These are phyloP conservation scores for Acanthosepion esculentum DNA, from an alignment of 2,888 invertebrate genomes.

Conservation along the genomic window DNA sequence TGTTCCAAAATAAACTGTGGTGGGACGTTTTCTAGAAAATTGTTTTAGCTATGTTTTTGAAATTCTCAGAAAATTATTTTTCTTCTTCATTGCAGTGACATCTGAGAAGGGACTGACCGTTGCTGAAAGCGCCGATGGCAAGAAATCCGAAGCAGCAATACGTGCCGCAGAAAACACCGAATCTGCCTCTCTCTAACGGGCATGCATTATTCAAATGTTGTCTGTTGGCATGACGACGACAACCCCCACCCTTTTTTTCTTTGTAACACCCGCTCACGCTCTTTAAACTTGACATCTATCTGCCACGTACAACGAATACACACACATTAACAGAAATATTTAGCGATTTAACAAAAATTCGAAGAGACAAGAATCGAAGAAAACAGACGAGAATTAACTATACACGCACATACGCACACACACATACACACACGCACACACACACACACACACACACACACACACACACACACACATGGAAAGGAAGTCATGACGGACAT, in stretches of 20 bases:
- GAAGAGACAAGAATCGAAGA: neutral
- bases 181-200: constrained; percentile 36
- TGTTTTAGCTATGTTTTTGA: neutral
- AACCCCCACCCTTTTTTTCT: neutral
- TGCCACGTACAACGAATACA: neutral
- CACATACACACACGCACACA: neutral
- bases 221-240: neutral
- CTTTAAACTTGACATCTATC: neutral
- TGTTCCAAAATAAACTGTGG: no score
- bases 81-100: neutral
- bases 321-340: neutral
- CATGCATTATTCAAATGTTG: neutral
- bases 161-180: constrained; percentile 39
- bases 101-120: constrained; percentile 38
- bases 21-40: no score
- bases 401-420: neutral
- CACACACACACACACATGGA: neutral
- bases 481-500: neutral
- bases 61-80: neutral
- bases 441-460: neutral
- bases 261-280: neutral
- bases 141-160: neutral
- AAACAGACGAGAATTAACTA: neutral
- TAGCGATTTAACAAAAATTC: neutral
- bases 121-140: neutral